These are phyloP conservation scores for Pharmacophagus antenor DNA, from an alignment of 2,888 invertebrate species.

Conservation along the genomic window DNA sequence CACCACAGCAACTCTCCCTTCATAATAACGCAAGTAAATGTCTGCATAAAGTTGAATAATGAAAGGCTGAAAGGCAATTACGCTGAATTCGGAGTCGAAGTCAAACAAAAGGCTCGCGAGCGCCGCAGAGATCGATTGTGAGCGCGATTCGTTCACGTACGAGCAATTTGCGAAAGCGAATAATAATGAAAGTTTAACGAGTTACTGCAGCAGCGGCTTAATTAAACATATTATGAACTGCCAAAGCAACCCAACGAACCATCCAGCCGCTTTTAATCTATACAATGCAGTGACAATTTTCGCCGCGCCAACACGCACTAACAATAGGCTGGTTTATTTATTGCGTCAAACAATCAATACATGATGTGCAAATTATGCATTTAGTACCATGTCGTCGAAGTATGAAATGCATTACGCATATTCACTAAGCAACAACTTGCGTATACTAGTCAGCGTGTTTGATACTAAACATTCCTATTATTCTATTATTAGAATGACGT, in stretches of 20 bases:
- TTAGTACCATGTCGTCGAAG: conserved; percentile 44
- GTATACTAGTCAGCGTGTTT: conserved; percentile 64
- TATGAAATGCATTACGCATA: conserved; percentile 54
- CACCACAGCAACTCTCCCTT: conserved; percentile 71
- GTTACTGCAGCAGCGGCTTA: conserved; percentile 63
- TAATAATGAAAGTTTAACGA: conserved; percentile 79
- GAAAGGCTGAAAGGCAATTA: conserved; percentile 80
- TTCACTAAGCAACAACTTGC: conserved; percentile 54
- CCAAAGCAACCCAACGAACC: conserved; percentile 40
- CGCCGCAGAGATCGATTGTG: conserved; percentile 72
- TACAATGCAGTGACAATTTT: conserved; percentile 39
- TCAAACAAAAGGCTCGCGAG: conserved; percentile 75
- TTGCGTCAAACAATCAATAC: conserved; percentile 39
- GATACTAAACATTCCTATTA: conserved; percentile 70
- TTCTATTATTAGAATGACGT: conserved; percentile 76
- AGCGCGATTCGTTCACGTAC: conserved; percentile 76
- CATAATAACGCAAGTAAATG: conserved; percentile 79
- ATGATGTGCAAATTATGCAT: conserved; percentile 46
- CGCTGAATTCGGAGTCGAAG: conserved; percentile 77
- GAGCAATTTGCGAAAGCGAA: conserved; percentile 74
- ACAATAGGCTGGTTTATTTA: not conserved
- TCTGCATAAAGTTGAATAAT: conserved; percentile 80
- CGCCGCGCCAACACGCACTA: conserved; percentile 36
- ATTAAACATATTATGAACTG: conserved; percentile 71
- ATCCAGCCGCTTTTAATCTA: conserved; percentile 43